Evolutionary conservation across 2,797 vertebrate genomes (phyloP).

Genomic region (Agapornis canus): DNA sequence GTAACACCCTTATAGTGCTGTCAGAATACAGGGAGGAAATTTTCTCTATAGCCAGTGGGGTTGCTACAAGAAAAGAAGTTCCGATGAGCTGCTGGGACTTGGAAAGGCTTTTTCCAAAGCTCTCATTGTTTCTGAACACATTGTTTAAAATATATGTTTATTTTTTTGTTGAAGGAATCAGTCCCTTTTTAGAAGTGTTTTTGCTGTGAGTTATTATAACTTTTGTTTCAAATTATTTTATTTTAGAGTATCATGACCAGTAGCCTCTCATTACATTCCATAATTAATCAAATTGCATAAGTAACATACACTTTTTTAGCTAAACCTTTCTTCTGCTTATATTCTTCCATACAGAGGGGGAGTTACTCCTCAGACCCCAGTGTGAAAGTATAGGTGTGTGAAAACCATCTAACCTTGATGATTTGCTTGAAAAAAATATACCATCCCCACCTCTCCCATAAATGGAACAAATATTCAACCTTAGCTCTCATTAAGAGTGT

Average conservation of each 20-base stretch:
- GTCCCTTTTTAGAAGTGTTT: background rate
- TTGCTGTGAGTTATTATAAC: background rate
- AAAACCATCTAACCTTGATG: background rate
- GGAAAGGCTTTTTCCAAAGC: background rate
- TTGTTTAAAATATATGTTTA: background rate
- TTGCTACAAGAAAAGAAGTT: background rate
- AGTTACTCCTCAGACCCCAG: fast-evolving
- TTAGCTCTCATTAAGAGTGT: background rate
- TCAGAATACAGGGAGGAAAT: background rate
- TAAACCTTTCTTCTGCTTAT: background rate
- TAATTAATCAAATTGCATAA: background rate
- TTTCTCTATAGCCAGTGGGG: background rate
- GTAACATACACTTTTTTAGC: background rate
- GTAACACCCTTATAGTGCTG: background rate
- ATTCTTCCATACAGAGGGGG: background rate
- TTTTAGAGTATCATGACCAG: background rate
- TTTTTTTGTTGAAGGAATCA: background rate
- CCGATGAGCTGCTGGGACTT: background rate
- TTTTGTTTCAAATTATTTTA: background rate
- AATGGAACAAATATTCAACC: background rate
- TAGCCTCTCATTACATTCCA: background rate
- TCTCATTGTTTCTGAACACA: background rate
- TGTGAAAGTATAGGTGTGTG: background rate
- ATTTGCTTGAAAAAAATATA: background rate
- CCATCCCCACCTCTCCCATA: background rate